Evolutionary conservation across 2,797 vertebrate species (phyloP), one percentile per base, ranked within the genome.

Genomic region (Dicrostonyx torquatus): DNA sequence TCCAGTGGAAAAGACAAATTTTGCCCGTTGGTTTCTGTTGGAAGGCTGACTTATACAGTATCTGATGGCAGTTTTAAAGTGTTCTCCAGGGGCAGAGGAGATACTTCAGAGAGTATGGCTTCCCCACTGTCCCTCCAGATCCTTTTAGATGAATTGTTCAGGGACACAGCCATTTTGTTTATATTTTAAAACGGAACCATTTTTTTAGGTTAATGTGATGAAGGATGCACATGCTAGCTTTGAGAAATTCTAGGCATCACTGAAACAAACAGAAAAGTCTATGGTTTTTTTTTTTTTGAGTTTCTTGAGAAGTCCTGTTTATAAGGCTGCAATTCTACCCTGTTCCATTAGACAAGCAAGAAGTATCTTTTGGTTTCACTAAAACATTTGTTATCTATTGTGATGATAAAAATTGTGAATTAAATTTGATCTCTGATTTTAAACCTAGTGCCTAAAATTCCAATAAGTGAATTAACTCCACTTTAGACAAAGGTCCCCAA

Each of bases 321-420:
- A 70, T 86, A 96, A 86, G 6, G 77, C 3, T 1, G 20, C 5
- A 64, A 5, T 6, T 88, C 45, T 75, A 29, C 68, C 70, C 15
- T 31, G 1, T 91, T 73, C 4, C 79, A 73, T 84, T 88, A 70
- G 43, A n/a, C 7, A 66, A 66, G 85, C 89, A 94, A 91, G 90
- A 64, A 31, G 9, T 12, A 85, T 9, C 18, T 55, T 18, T 29
- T 80, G 45, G 8, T 43, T 70, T 96, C 37, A 90, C 68, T 83
- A 76, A 82, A 70, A 83, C 14, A 26, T 62, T 75, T 70, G 15
- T 72, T 89, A 90, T 78, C 11, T 72, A 77, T 82, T 90, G 77
- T 22, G 18, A 31, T 84, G 83, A 95, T 87, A 43, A 92, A 93
- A 91, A 22, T 31, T 75, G 72, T 13, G 15, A 80, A 64, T 48